These are phyloP conservation scores for Cyanoderma ruficeps DNA, from an alignment of 2,113 vertebrate genomes.

Conservation along the genomic window DNA sequence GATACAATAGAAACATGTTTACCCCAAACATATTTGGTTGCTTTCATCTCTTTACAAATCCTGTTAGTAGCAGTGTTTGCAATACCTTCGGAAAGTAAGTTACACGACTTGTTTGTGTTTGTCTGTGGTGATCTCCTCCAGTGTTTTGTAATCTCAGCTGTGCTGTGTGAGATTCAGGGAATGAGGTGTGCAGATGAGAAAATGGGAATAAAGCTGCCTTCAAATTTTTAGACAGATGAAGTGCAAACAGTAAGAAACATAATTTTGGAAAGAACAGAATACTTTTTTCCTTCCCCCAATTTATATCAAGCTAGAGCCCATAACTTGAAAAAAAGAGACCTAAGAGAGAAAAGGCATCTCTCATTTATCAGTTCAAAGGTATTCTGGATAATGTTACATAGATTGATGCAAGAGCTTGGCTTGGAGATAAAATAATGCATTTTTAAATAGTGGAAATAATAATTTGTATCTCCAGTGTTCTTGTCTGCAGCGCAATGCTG, in stretches of 20 bases:
- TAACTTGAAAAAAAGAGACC: not conserved
- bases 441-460: not conserved
- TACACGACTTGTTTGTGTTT: constrained; percentile 16
- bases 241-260: not conserved
- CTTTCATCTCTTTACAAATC: constrained; percentile 25
- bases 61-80: not conserved
- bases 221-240: not conserved
- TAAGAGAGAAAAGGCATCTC: not conserved
- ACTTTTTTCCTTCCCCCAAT: not conserved
- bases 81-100: not conserved
- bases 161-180: not conserved
- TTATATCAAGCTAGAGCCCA: not conserved
- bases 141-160: constrained; percentile 14
- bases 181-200: not conserved
- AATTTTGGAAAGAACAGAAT: not conserved
- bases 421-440: not conserved
- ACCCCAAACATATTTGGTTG: not conserved
- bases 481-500: not conserved
- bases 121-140: not conserved
- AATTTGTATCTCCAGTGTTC: not conserved
- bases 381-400: not conserved
- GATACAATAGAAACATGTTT: constrained; percentile 37
- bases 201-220: not conserved
- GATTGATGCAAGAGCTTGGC: not conserved
- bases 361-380: not conserved